Evolutionary conservation across 2,888 invertebrate genomes (phyloP).

Genomic region (Ennomos fuscantarius): DNA sequence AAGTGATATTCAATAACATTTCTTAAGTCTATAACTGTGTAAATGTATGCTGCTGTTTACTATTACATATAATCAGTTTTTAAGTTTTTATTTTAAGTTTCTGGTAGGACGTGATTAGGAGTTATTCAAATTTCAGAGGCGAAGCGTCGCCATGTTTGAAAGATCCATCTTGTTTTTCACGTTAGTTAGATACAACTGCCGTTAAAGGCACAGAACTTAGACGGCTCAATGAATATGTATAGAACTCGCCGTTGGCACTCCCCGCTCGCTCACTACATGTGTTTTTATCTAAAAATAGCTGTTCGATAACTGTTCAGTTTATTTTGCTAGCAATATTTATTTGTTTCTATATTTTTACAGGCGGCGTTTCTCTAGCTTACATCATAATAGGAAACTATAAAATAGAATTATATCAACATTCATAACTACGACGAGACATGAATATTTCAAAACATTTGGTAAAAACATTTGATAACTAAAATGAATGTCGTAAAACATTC

Average conservation of each 20-base stretch:
- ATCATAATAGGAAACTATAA: constrained; percentile 35
- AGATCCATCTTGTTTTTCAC: constrained; percentile 8
- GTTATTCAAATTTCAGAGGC: neutral
- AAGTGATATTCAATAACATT: too few relatives aligned
- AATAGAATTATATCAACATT: constrained; percentile 8
- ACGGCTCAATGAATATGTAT: constrained; percentile 46
- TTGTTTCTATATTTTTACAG: constrained; percentile 41
- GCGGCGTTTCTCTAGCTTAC: constrained; percentile 42
- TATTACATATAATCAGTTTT: too few relatives aligned
- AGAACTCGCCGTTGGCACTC: constrained; percentile 23
- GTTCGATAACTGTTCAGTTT: constrained; percentile 40
- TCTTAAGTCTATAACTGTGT: too few relatives aligned
- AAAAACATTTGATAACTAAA: neutral
- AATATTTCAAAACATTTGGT: constrained; percentile 1
- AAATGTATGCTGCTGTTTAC: too few relatives aligned
- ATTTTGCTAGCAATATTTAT: constrained; percentile 44
- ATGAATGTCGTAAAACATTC: neutral
- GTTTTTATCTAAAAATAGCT: constrained; percentile 47
- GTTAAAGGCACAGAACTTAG: constrained; percentile 20
- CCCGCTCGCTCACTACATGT: constrained; percentile 37
- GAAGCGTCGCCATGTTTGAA: constrained; percentile 4
- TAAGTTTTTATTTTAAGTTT: too few relatives aligned
- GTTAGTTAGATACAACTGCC: constrained; percentile 17
- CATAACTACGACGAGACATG: neutral
- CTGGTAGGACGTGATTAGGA: neutral